Percentiles rank a stretch among this genome's conserved stretches.
These are phyloP conservation scores for Reticulitermes lucifugus DNA, from an alignment of 2,888 invertebrate species.

Conservation along the genomic window DNA sequence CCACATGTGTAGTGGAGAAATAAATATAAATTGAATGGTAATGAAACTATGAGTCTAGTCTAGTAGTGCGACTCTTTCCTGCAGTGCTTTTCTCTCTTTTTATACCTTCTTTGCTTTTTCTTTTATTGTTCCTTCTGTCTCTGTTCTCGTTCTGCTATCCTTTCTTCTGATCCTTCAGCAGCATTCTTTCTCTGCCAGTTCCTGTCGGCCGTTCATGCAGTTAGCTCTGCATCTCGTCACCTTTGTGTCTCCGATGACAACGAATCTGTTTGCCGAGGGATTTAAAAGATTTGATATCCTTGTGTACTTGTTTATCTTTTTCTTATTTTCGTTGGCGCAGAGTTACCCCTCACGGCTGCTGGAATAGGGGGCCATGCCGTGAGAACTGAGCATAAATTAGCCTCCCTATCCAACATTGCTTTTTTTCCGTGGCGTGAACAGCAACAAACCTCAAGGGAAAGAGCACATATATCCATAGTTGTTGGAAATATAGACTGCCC, in stretches of 20 bases:
- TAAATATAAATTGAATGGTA: too few relatives aligned
- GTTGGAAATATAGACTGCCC: not conserved
- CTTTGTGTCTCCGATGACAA: not conserved
- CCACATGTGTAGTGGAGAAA: too few relatives aligned
- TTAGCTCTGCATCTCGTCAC: not conserved
- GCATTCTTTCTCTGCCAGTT: not conserved
- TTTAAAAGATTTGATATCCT: conserved; percentile 5
- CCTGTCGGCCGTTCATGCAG: not conserved
- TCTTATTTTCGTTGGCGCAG: not conserved
- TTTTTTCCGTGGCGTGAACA: not conserved
- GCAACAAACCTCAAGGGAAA: not conserved
- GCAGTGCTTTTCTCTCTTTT: not conserved
- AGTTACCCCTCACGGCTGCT: not conserved
- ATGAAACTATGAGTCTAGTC: too few relatives aligned
- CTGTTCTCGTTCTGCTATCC: not conserved
- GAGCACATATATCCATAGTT: not conserved
- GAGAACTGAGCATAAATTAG: conserved; percentile 16
- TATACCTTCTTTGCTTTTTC: not conserved
- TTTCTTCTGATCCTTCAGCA: not conserved
- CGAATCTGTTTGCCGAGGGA: conserved; percentile 5
- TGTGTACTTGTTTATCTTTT: not conserved
- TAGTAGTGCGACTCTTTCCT: too few relatives aligned
- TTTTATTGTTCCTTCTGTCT: not conserved
- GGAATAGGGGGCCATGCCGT: not conserved
- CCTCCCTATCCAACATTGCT: conserved; percentile 1